phyloP scores from a whole-genome alignment of 2,797 vertebrate species.

The Acipenser ruthenus region DNA sequence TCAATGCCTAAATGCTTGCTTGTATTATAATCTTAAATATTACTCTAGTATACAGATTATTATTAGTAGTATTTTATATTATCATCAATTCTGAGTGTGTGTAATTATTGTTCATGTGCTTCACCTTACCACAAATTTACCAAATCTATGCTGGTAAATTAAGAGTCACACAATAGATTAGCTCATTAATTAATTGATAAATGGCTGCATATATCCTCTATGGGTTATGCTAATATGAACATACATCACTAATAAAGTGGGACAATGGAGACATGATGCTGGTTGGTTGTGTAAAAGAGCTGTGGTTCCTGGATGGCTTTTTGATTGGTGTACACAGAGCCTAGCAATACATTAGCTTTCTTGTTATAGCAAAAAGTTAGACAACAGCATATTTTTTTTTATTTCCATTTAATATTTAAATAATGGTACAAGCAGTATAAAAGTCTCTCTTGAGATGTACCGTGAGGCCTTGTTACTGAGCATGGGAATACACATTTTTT shows the following conservation, averaged over 20 bases:
- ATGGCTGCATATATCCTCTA: slow-evolving; percentile 6
- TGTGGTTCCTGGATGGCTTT: slow-evolving; percentile 9
- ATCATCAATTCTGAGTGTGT: background rate
- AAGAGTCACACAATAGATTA: background rate
- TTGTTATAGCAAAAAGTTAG: slow-evolving; percentile 23
- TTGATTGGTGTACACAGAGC: slow-evolving; percentile 3
- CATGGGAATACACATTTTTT: slow-evolving; percentile 74
- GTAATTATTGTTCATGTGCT: background rate
- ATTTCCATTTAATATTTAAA: slow-evolving; percentile 28
- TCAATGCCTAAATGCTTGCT: background rate
- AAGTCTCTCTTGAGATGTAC: slow-evolving; percentile 12
- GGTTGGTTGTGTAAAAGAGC: slow-evolving; percentile 7
- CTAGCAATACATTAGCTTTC: slow-evolving; percentile 5
- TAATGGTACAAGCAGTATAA: slow-evolving; percentile 28
- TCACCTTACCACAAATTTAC: background rate
- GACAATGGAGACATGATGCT: slow-evolving; percentile 6
- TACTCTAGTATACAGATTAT: background rate
- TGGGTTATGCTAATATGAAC: slow-evolving; percentile 7
- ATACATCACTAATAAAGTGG: slow-evolving; percentile 6
- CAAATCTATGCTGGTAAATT: background rate
- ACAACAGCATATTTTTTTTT: slow-evolving; percentile 21
- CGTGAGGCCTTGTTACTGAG: slow-evolving; percentile 51
- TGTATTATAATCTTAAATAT: slow-evolving; percentile 1
- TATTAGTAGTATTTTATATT: background rate
- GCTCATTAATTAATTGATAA: slow-evolving; percentile 5